Conservation (phyloP, 2,797 vertebrate genomes). For the Chromis chromis region DNA sequence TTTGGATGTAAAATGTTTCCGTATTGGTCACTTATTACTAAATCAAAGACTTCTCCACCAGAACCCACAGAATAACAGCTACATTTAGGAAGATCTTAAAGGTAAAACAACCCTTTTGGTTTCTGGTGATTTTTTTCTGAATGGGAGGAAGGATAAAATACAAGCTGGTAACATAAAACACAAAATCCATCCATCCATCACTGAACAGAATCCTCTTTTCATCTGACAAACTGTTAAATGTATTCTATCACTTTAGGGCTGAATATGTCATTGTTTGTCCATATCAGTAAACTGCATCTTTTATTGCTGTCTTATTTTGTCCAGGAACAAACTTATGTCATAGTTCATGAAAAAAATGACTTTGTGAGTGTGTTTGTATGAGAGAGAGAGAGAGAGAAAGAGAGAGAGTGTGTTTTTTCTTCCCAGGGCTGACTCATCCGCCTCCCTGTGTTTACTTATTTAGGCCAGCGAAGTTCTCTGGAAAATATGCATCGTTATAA, state of each 20-base stretch:
- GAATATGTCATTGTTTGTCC: not conserved
- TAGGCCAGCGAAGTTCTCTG: slow-evolving; percentile 80
- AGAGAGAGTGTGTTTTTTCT: slow-evolving; percentile 61
- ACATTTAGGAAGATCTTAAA: too few relatives aligned
- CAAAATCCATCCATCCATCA: not conserved
- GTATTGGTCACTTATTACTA: too few relatives aligned
- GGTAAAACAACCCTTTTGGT: too few relatives aligned
- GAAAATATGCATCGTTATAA: slow-evolving; percentile 90
- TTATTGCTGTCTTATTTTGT: not conserved
- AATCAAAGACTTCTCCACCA: too few relatives aligned
- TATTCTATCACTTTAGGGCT: not conserved
- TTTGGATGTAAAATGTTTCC: too few relatives aligned
- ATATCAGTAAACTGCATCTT: slow-evolving; percentile 11
- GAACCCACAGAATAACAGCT: too few relatives aligned
- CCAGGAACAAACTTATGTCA: slow-evolving; percentile 41
- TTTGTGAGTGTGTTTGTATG: slow-evolving; percentile 24
- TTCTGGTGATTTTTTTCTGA: too few relatives aligned
- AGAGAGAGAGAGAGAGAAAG: slow-evolving; percentile 22
- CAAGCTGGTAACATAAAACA: too few relatives aligned
- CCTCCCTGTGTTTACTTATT: slow-evolving; percentile 83
- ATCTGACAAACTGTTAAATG: not conserved
- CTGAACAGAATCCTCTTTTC: not conserved
- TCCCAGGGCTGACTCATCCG: slow-evolving; percentile 81
- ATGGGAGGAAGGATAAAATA: too few relatives aligned
- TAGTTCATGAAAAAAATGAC: slow-evolving; percentile 17